These are phyloP conservation scores for Saturnia pavonia DNA, from an alignment of 2,888 invertebrate species.

Conservation along the genomic window DNA sequence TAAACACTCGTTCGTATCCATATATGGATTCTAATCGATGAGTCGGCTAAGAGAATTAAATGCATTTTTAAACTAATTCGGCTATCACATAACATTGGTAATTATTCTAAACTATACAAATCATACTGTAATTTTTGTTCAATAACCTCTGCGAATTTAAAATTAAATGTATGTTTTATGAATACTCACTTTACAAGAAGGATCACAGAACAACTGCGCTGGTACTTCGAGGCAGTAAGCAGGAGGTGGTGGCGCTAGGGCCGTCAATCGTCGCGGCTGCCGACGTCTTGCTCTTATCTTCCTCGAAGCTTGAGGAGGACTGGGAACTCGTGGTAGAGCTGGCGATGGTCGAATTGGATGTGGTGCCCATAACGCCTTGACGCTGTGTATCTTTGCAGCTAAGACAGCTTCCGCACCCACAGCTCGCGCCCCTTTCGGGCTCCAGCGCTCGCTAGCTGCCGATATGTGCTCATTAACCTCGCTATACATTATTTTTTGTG, in stretches of 20 bases:
- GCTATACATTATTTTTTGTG: neutral
- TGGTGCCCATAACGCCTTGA: slow-evolving; percentile 55
- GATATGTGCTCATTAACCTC: slow-evolving; percentile 58
- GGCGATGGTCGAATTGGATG: slow-evolving; percentile 30
- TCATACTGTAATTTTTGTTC: too few relatives aligned
- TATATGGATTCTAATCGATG: too few relatives aligned
- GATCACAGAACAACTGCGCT: slow-evolving; percentile 67
- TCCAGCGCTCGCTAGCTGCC: slow-evolving; percentile 81
- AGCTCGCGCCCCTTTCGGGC: slow-evolving; percentile 59
- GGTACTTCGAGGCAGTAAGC: slow-evolving; percentile 65
- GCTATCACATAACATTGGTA: too few relatives aligned
- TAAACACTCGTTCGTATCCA: too few relatives aligned
- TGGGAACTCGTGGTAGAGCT: slow-evolving; percentile 42
- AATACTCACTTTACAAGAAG: slow-evolving; percentile 63
- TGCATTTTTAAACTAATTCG: too few relatives aligned
- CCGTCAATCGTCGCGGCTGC: slow-evolving; percentile 58
- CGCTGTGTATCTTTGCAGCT: slow-evolving; percentile 58
- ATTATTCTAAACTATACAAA: too few relatives aligned
- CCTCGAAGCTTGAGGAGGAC: slow-evolving; percentile 58
- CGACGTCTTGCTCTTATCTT: slow-evolving; percentile 71
- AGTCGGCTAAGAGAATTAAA: too few relatives aligned
- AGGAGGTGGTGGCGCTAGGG: slow-evolving; percentile 59
- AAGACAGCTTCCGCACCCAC: slow-evolving; percentile 60
- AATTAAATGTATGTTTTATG: neutral
- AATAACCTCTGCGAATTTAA: too few relatives aligned